Evolutionary conservation across 2,113 vertebrate genomes (phyloP).

Genomic region (Cromileptes altivelis): DNA sequence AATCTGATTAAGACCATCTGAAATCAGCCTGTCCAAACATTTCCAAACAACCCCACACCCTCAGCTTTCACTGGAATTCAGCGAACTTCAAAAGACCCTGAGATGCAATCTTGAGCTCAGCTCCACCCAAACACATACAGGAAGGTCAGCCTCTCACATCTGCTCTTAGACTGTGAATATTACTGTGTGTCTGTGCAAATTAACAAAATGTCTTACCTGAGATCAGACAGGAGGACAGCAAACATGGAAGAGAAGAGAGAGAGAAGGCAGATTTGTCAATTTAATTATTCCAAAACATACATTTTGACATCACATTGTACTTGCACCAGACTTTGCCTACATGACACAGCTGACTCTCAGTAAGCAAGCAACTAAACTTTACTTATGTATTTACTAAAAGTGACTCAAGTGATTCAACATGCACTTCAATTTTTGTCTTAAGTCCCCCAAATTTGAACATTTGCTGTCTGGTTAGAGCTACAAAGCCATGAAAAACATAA

Average conservation of each 20-base stretch:
- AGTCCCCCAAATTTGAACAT: not conserved
- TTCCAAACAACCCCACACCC: constrained; percentile 31
- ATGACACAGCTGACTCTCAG: not conserved
- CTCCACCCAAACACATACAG: not conserved
- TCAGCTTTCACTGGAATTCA: constrained; percentile 17
- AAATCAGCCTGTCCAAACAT: constrained; percentile 1
- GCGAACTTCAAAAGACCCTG: constrained; percentile 17
- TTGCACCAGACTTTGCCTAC: not conserved
- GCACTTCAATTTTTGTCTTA: not conserved
- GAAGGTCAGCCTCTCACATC: not conserved
- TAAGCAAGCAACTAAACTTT: not conserved
- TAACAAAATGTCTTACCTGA: constrained; percentile 60
- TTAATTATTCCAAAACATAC: not conserved
- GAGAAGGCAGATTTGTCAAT: not conserved
- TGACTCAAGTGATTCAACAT: not conserved
- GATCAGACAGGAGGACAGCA: constrained; percentile 3
- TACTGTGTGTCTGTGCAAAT: not conserved
- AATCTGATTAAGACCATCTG: not conserved
- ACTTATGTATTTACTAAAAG: not conserved
- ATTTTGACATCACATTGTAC: not conserved
- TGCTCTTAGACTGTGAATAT: not conserved
- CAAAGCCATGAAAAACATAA: too few species aligned
- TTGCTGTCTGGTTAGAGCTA: not conserved
- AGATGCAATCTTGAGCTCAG: constrained; percentile 19
- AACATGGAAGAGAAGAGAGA: constrained; percentile 60